phyloP scores from a whole-genome alignment of 2,888 invertebrate genomes.

The Neoaliturus tenellus region DNA sequence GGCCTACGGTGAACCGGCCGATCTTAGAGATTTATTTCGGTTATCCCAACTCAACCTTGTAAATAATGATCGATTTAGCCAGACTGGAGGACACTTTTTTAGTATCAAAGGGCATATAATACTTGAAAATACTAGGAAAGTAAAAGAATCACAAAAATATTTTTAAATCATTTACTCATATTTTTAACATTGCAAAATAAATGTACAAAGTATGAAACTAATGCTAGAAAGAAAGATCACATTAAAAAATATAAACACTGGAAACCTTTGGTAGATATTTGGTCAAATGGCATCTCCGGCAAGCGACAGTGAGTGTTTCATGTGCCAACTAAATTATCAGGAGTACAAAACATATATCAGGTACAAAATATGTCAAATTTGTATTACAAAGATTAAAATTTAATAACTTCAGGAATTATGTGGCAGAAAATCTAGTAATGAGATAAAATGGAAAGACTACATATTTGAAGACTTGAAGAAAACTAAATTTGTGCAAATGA shows the following conservation, averaged over 20 bases:
- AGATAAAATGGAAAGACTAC: no score
- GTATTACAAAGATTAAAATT: neutral
- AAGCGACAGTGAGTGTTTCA: neutral
- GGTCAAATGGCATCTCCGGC: conserved; percentile 29
- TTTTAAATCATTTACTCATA: neutral
- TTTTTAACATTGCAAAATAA: conserved; percentile 31
- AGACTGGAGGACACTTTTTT: no score
- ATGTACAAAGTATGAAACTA: conserved; percentile 32
- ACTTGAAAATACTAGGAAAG: neutral
- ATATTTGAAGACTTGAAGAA: no score
- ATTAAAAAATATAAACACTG: conserved; percentile 24
- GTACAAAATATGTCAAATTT: neutral
- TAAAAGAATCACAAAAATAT: neutral
- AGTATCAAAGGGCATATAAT: no score
- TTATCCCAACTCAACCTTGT: no score
- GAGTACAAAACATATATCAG: conserved; percentile 1
- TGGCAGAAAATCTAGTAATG: no score
- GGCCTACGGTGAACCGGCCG: no score
- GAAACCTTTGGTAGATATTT: conserved; percentile 44
- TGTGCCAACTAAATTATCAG: neutral
- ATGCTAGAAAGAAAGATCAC: conserved; percentile 36
- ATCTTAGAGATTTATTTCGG: no score
- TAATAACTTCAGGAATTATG: no score
- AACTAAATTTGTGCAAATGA: no score
- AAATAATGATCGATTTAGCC: no score